Conservation (phyloP, 2,888 invertebrate species). For the Heliconius erato region DNA sequence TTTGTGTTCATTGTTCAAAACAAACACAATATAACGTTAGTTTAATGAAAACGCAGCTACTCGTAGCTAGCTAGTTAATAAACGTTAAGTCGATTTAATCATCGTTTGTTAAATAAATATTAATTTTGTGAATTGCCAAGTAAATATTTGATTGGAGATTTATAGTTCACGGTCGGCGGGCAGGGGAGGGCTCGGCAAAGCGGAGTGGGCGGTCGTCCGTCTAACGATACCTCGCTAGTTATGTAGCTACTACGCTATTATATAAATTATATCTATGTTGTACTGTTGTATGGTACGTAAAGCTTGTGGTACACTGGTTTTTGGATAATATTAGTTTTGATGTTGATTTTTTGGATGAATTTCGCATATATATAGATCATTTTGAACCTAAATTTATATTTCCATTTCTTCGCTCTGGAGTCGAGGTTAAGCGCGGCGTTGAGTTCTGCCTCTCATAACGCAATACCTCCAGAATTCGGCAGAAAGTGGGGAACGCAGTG, state of each 20-base stretch:
- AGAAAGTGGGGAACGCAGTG: neutral
- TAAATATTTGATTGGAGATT: conserved; percentile 68
- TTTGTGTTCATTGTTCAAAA: neutral
- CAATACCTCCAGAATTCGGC: neutral
- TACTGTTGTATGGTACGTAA: conserved; percentile 1
- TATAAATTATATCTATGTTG: conserved; percentile 17
- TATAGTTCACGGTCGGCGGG: conserved; percentile 67
- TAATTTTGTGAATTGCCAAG: conserved; percentile 74
- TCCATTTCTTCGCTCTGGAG: too few species aligned
- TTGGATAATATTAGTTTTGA: neutral
- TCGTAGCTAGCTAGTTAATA: conserved; percentile 55
- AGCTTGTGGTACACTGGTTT: neutral
- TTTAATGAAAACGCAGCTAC: conserved; percentile 47
- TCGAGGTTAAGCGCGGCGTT: neutral
- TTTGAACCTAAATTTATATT: too few species aligned
- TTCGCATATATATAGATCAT: too few species aligned
- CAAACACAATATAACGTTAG: conserved; percentile 47
- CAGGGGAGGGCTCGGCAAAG: conserved; percentile 60
- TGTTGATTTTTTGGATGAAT: neutral
- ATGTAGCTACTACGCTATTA: conserved; percentile 14
- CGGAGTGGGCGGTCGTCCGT: conserved; percentile 46
- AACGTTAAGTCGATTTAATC: conserved; percentile 60
- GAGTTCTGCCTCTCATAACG: neutral
- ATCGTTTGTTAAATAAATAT: conserved; percentile 70
- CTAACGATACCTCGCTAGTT: conserved; percentile 20